Conservation (phyloP, 2,113 vertebrate species). For the Neogale vison region DNA sequence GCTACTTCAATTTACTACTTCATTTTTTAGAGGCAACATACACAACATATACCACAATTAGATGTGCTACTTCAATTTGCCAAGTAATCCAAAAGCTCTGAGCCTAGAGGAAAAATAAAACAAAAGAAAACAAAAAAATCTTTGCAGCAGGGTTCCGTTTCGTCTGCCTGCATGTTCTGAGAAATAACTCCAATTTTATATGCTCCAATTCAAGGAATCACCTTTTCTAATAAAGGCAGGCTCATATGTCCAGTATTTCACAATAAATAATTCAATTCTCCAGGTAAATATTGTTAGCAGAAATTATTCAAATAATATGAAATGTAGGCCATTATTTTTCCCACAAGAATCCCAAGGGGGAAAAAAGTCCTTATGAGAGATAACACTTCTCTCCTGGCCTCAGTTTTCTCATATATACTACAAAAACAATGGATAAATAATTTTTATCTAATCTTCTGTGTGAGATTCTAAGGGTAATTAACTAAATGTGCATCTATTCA, state of each 20-base stretch:
- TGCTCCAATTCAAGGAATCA: background rate
- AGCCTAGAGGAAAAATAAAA: background rate
- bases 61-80: background rate
- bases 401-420: background rate
- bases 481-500: background rate
- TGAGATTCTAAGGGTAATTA: background rate
- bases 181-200: background rate
- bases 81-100: background rate
- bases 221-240: background rate
- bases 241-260: background rate
- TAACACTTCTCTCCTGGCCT: background rate
- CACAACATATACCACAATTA: background rate
- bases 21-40: background rate
- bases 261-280: background rate
- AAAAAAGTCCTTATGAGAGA: background rate
- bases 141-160: background rate
- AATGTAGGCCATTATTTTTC: conserved; percentile 84
- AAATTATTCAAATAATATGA: conserved; percentile 67
- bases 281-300: background rate
- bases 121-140: background rate
- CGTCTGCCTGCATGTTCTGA: background rate
- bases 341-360: too few relatives aligned
- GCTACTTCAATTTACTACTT: background rate
- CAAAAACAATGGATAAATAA: background rate
- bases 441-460: background rate